These are phyloP conservation scores for Globicephala melas DNA, from an alignment of 2,113 vertebrate genomes.

Conservation along the genomic window DNA sequence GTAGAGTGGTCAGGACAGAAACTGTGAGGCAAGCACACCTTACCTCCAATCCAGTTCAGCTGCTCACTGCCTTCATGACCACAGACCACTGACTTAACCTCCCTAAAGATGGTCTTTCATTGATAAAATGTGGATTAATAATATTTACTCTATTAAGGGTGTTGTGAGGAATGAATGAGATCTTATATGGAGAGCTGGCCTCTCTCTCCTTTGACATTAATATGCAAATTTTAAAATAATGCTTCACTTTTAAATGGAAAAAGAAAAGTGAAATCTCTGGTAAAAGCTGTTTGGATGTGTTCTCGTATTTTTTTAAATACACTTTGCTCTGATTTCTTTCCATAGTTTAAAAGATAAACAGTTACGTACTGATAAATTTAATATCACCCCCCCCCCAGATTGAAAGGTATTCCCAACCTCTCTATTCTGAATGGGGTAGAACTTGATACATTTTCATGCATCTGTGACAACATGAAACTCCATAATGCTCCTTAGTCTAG, in stretches of 20 bases:
- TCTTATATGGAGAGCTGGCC: background rate
- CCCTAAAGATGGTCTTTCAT: background rate
- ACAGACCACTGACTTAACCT: background rate
- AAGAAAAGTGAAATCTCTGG: background rate
- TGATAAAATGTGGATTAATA: background rate
- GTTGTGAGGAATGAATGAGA: background rate
- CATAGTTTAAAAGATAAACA: background rate
- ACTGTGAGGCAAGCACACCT: background rate
- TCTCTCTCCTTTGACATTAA: background rate
- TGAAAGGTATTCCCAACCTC: background rate
- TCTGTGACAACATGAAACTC: background rate
- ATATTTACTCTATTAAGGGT: background rate
- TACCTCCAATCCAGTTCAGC: background rate
- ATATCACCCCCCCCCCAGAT: background rate
- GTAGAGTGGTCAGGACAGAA: background rate
- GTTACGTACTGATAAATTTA: background rate
- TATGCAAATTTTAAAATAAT: background rate
- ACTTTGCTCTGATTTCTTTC: background rate
- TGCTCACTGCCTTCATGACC: background rate
- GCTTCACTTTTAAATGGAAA: conserved; percentile 17
- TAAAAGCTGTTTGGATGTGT: background rate
- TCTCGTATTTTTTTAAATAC: conserved; percentile 19
- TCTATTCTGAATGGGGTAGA: background rate
- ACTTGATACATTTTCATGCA: background rate
- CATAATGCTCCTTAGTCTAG: background rate